Percentiles rank a stretch among this genome's conserved stretches.
phyloP scores from a whole-genome alignment of 2,113 vertebrate genomes.

The Catharus fuscescens region DNA sequence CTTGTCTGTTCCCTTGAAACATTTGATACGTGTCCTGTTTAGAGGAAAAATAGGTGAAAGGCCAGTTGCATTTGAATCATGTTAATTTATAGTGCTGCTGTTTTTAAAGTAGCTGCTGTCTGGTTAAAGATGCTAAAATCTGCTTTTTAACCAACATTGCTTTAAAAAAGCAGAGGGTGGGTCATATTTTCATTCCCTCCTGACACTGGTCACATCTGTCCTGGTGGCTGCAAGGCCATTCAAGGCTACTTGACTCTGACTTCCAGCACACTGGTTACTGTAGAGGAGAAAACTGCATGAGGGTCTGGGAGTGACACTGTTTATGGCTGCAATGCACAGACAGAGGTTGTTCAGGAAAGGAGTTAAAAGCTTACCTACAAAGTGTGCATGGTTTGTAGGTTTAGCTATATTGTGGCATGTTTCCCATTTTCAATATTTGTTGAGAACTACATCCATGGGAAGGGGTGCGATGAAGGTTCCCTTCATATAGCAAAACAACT shows the following conservation, averaged over 20 bases:
- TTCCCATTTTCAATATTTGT: not conserved
- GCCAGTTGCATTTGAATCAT: not conserved
- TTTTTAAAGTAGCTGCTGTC: not conserved
- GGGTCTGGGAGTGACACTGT: not conserved
- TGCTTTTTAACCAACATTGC: not conserved
- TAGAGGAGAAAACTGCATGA: not conserved
- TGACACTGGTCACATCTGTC: not conserved
- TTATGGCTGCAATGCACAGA: not conserved
- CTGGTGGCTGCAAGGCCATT: not conserved
- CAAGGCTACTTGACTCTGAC: not conserved
- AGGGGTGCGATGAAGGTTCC: not conserved
- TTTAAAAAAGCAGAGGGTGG: not conserved
- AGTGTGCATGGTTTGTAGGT: not conserved
- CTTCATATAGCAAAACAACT: not conserved
- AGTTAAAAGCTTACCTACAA: not conserved
- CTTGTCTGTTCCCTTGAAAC: not conserved
- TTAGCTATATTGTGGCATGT: not conserved
- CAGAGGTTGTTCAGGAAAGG: not conserved
- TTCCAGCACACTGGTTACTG: rapidly evolving
- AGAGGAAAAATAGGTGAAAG: not conserved
- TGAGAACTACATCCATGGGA: not conserved
- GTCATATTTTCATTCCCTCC: not conserved
- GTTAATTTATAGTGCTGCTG: not conserved
- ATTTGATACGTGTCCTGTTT: not conserved
- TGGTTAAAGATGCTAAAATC: not conserved